These are phyloP conservation scores for Microtus pennsylvanicus DNA, from an alignment of 2,113 vertebrate genomes.

Conservation along the genomic window DNA sequence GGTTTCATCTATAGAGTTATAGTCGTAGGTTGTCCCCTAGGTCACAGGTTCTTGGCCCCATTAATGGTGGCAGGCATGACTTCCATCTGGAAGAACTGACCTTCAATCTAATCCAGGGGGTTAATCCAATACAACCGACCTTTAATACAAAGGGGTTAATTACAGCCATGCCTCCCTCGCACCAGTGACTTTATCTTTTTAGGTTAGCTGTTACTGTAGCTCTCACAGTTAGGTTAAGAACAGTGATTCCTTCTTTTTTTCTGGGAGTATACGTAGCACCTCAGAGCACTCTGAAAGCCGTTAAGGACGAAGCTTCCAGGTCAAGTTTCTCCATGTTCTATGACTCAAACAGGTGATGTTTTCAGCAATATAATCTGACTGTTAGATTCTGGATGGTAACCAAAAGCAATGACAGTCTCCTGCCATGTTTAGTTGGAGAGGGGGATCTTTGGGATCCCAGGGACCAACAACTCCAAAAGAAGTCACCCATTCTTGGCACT, in stretches of 20 bases:
- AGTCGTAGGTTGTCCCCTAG: background rate
- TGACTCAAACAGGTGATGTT: background rate
- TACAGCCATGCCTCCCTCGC: background rate
- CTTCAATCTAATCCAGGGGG: background rate
- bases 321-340: background rate
- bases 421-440: background rate
- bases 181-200: background rate
- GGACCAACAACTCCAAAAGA: background rate
- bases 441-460: background rate
- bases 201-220: background rate
- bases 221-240: background rate
- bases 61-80: background rate
- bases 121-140: background rate
- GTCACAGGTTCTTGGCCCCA: background rate
- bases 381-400: background rate
- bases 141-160: background rate
- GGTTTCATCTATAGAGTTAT: background rate
- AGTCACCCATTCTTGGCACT: background rate
- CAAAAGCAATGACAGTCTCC: background rate
- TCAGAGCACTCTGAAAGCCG: background rate
- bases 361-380: background rate
- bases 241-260: background rate
- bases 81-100: background rate
- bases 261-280: background rate
- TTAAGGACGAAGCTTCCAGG: background rate